Evolutionary conservation across 2,888 invertebrate genomes (phyloP).

Genomic region (Xestia sexstrigata): DNA sequence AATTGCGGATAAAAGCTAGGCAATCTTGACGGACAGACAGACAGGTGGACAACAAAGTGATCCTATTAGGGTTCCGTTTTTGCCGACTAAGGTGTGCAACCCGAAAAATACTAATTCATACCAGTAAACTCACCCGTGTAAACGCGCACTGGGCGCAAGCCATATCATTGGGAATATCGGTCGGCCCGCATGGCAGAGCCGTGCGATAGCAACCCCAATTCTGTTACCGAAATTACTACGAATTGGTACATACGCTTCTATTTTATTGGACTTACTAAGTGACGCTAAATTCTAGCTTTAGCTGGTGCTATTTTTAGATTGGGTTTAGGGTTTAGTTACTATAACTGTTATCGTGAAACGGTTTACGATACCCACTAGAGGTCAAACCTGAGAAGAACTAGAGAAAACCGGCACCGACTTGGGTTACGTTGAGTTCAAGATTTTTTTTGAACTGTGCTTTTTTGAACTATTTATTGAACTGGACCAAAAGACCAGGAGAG

Average conservation of each 20-base stretch:
- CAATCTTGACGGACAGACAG: too few relatives aligned
- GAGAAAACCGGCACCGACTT: neutral
- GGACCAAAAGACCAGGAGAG: neutral
- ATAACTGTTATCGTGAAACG: neutral
- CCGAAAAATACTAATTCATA: neutral
- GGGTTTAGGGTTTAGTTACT: neutral
- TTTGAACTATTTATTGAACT: neutral
- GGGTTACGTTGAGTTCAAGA: neutral
- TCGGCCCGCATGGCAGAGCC: constrained; percentile 77
- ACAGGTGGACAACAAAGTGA: too few relatives aligned
- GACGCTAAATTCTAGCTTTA: constrained; percentile 39
- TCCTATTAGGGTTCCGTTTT: too few relatives aligned
- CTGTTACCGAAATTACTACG: constrained; percentile 76
- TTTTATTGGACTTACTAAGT: constrained; percentile 57
- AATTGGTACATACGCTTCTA: constrained; percentile 61
- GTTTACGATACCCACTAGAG: neutral
- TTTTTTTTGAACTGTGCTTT: too few relatives aligned
- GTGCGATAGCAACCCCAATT: constrained; percentile 76
- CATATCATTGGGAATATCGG: constrained; percentile 81
- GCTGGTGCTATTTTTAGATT: neutral
- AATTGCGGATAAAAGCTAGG: too few relatives aligned
- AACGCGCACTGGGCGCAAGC: constrained; percentile 69
- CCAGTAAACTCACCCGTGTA: constrained; percentile 31
- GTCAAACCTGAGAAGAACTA: neutral
- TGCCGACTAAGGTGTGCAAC: too few relatives aligned